Conservation (phyloP, 1,140 invertebrate species). For the Zophobas atratus region DNA sequence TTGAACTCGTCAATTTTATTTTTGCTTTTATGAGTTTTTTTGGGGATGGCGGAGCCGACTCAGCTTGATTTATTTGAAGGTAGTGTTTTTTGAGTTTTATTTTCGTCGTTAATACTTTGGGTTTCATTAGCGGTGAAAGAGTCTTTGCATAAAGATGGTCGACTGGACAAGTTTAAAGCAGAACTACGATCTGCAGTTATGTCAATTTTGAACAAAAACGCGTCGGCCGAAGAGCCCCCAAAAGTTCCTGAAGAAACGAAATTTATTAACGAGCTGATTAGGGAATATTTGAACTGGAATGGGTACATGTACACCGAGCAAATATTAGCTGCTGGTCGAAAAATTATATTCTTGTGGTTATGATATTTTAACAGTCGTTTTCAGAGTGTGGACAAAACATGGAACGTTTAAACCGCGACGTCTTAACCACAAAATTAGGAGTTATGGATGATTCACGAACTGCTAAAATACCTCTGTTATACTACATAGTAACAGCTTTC, state of each 20-base stretch:
- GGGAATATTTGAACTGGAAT: slow-evolving; percentile 73
- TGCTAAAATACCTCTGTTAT: slow-evolving; percentile 64
- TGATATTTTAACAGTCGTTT: slow-evolving; percentile 31
- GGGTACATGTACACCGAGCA: slow-evolving; percentile 72
- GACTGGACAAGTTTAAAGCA: slow-evolving; percentile 63
- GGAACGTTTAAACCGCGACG: slow-evolving; percentile 59
- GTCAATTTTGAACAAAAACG: slow-evolving; percentile 63
- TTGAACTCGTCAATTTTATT: slow-evolving; percentile 14
- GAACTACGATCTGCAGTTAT: slow-evolving; percentile 65
- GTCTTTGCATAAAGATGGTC: slow-evolving; percentile 63
- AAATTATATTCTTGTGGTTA: slow-evolving; percentile 45
- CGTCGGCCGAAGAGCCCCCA: slow-evolving; percentile 58
- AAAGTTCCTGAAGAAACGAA: slow-evolving; percentile 69
- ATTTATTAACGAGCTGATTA: slow-evolving; percentile 70
- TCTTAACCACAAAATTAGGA: slow-evolving; percentile 64
- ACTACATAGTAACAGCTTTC: slow-evolving; percentile 62
- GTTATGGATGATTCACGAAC: slow-evolving; percentile 64
- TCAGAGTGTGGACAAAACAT: slow-evolving; percentile 63
- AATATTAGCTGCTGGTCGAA: slow-evolving; percentile 68
- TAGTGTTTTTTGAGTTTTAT: slow-evolving; percentile 40
- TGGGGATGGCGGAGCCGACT: slow-evolving; percentile 57
- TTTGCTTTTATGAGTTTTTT: slow-evolving; percentile 3
- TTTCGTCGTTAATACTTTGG: neutral
- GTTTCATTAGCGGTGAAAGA: slow-evolving; percentile 62
- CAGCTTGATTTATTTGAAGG: slow-evolving; percentile 61